These are phyloP conservation scores for Poeciliopsis turneri DNA, from an alignment of 2,797 vertebrate genomes.

Conservation along the genomic window DNA sequence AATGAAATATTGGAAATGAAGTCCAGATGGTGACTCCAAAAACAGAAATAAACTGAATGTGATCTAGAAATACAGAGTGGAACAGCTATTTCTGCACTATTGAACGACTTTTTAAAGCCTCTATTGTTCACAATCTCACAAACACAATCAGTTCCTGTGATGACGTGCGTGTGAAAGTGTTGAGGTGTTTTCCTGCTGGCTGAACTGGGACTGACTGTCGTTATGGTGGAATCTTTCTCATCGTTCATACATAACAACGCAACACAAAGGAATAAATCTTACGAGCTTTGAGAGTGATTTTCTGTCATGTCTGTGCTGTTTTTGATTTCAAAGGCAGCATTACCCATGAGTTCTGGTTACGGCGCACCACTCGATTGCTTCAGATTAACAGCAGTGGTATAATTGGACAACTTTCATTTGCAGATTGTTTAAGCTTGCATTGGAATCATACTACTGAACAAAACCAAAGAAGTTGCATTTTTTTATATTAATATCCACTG, in stretches of 20 bases:
- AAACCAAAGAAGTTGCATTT: not conserved
- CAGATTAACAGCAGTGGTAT: not conserved
- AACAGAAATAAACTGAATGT: not conserved
- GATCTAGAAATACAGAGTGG: not conserved
- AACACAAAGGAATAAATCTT: constrained; percentile 2
- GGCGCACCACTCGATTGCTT: not conserved
- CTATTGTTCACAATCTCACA: not conserved
- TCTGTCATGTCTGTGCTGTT: not conserved
- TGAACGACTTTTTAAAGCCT: not conserved
- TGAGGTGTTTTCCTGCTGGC: not conserved
- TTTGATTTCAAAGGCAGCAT: not conserved
- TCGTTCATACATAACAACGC: constrained; percentile 13
- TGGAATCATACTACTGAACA: not conserved
- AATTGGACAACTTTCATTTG: not conserved
- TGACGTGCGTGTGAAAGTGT: not conserved
- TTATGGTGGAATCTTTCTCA: constrained; percentile 30
- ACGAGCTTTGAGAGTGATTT: not conserved
- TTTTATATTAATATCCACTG: not conserved
- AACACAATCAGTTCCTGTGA: not conserved
- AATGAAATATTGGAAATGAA: constrained; percentile 7
- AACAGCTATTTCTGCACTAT: not conserved
- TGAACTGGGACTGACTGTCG: constrained; percentile 2
- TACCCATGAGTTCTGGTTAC: not conserved
- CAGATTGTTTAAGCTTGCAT: not conserved
- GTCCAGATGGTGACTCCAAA: not conserved